These are phyloP conservation scores for Drosophila nannoptera DNA, from an alignment of 1,140 invertebrate species.

Conservation along the genomic window DNA sequence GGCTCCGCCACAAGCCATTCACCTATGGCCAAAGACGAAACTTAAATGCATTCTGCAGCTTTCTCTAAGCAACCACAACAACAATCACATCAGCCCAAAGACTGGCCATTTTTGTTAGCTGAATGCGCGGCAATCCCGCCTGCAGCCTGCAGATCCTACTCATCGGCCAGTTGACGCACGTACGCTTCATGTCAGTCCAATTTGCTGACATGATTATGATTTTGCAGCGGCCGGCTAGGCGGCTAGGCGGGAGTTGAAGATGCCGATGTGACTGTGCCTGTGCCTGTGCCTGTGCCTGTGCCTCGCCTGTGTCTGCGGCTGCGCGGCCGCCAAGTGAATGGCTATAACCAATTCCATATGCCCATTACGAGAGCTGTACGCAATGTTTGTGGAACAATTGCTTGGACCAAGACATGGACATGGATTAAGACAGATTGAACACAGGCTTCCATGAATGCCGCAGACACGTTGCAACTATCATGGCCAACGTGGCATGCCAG, in stretches of 20 bases:
- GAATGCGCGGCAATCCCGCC: conserved; percentile 27
- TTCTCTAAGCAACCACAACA: conserved; percentile 37
- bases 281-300: neutral
- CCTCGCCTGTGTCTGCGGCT: neutral
- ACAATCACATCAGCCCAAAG: conserved; percentile 8
- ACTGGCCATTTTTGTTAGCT: conserved; percentile 33
- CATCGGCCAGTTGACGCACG: conserved; percentile 72
- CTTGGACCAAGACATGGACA: neutral
- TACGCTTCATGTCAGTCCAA: conserved; percentile 74
- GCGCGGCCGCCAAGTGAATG: conserved; percentile 58
- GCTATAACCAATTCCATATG: conserved; percentile 40
- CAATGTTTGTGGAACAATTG: conserved; percentile 14
- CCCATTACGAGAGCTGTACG: conserved; percentile 27
- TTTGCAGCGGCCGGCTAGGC: conserved; percentile 48
- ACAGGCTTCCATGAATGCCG: no score
- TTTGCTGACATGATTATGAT: conserved; percentile 78
- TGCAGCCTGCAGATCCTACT: conserved; percentile 60
- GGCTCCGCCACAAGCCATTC: conserved; percentile 57
- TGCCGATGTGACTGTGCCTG: conserved; percentile 39
- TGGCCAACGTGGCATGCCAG: no score
- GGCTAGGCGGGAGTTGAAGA: conserved; percentile 48
- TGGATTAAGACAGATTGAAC: no score
- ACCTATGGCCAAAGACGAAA: conserved; percentile 50
- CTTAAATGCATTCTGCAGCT: conserved; percentile 39
- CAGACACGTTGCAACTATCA: no score